Base-by-base conservation (phyloP, 1,140 invertebrate species). In the Aphelenchoides fujianensis region DNA sequence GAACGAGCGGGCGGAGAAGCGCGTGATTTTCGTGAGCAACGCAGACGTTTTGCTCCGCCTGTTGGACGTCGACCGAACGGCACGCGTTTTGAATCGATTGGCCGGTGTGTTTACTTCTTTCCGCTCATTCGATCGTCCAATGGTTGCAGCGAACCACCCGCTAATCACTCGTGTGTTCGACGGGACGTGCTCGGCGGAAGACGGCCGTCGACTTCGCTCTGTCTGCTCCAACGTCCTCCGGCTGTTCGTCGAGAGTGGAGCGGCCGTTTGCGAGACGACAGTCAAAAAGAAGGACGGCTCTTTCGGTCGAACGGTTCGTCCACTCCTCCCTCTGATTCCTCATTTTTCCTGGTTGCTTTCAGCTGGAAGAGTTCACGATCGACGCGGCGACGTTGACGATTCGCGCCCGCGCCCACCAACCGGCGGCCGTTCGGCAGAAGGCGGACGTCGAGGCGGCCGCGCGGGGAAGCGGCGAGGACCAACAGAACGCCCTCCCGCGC, bases 211-310 rank as follows among this genome's bases (percentile, higher is more conserved):
- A n/a, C 37, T 74, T 32, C 28, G 23, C 31, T 74, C n/a, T 19
- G 31, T 74, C 19, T 54, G 31, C 1, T 2, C 73, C 7, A 73
- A 75, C 31, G 55, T 73, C 41, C 54, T 74, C 9, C 28, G 73
- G n/a, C 31, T 74, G 7, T 28, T 0, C n/a, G 53, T 52, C 32
- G 27, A 69, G 32, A 35, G 36, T 62, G 53, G 52, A 69, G 16
- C 27, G 30, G 16, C 9, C 2, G 5, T 79, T 28, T 74, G 73
- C 74, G 28, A 32, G 27, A 74, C 73, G 27, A 74, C n/a, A 41
- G 66, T 31, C 28, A n/a, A 35, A 16, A 74, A 79, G 31, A 74
- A 79, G 52, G 75, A 74, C 52, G 73, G 73, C 2, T 30, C 41
- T 1, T 0, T 59, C 23, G 52, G 52, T 28, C 12, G n/a, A 34